Conservation (phyloP, 1,140 invertebrate genomes). For the Homarus americanus region DNA sequence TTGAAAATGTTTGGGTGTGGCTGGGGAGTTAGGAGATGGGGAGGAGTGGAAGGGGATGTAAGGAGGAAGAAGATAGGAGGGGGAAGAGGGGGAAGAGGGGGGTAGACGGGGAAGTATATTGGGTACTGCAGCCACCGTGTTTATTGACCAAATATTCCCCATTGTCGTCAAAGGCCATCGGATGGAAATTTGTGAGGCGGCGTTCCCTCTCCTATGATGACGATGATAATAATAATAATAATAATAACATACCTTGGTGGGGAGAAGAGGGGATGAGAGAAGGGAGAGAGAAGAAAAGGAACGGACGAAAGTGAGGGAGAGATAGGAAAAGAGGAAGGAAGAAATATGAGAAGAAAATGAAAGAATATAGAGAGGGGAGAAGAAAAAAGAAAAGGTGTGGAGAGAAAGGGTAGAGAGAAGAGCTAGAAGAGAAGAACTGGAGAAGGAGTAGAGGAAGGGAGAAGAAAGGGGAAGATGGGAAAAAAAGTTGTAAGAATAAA, state of each 20-base stretch:
- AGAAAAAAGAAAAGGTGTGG: neutral
- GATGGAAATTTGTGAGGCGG: constrained; percentile 51
- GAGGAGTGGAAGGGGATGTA: neutral
- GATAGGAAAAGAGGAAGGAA: neutral
- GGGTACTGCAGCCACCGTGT: constrained; percentile 27
- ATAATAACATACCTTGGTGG: neutral
- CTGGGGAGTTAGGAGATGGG: neutral
- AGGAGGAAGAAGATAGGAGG: neutral
- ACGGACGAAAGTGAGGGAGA: neutral
- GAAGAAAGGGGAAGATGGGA: neutral
- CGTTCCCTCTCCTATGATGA: neutral
- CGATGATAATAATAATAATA: constrained; percentile 8
- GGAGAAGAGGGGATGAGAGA: neutral
- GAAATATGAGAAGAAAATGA: neutral
- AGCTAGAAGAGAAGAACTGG: neutral
- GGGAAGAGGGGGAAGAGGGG: neutral
- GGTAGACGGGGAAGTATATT: neutral
- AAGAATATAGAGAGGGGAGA: neutral
- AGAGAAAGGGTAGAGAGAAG: neutral
- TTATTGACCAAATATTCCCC: constrained; percentile 54
- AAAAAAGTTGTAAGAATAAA: neutral
- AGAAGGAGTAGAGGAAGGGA: neutral
- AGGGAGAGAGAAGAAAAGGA: neutral
- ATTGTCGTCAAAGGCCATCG: constrained; percentile 45
- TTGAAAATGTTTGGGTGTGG: no score